These are phyloP conservation scores for Cataglyphis altisquamis DNA, from an alignment of 2,888 invertebrate species.

Conservation along the genomic window DNA sequence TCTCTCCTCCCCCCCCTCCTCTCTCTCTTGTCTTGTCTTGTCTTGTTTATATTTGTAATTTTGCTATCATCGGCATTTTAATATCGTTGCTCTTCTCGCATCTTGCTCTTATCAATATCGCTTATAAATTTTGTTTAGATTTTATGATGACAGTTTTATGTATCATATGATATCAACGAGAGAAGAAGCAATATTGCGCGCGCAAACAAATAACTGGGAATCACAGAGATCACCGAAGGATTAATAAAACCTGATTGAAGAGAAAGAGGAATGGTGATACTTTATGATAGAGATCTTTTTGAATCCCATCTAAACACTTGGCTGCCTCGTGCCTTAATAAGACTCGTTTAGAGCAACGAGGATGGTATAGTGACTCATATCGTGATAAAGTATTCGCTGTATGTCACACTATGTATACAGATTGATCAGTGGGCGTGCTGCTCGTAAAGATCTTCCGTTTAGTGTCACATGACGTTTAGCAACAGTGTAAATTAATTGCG, in stretches of 20 bases:
- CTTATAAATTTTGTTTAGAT: background rate
- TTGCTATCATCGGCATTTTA: background rate
- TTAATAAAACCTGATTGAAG: conserved; percentile 21
- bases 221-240: background rate
- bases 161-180: background rate
- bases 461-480: conserved; percentile 31
- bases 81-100: background rate
- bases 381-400: conserved; percentile 9
- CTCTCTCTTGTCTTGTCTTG: background rate
- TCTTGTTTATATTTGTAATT: background rate
- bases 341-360: conserved; percentile 20
- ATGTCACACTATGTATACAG: background rate
- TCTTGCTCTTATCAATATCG: background rate
- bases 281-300: conserved; percentile 5
- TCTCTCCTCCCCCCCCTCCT: no score
- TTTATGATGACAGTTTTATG: background rate
- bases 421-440: conserved; percentile 33
- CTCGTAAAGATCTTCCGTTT: conserved; percentile 44
- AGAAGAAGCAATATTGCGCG: background rate
- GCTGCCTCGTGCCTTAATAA: conserved; percentile 24
- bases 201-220: background rate
- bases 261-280: background rate
- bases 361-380: background rate
- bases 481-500: conserved; percentile 46
- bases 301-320: conserved; percentile 32